Evolutionary conservation across 1,140 invertebrate genomes (phyloP).

Genomic region (Drosophila seguyi): DNA sequence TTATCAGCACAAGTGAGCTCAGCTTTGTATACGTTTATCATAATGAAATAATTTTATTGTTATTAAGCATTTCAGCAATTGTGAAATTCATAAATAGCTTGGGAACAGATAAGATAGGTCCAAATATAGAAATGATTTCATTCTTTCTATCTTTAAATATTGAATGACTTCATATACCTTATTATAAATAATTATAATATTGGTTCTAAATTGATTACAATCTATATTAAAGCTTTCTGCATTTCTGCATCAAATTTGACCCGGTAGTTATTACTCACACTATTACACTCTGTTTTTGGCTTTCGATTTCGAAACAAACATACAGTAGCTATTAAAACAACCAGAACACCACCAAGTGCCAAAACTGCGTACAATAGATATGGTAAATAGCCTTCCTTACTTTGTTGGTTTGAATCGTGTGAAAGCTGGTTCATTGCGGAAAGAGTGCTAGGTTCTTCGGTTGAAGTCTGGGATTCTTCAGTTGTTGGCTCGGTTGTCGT

Average conservation of each 20-base stretch:
- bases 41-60: constrained; percentile 1
- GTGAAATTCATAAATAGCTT: constrained; percentile 15
- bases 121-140: background rate
- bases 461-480: background rate
- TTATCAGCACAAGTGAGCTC: constrained; percentile 2
- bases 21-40: background rate
- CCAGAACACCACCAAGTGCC: background rate
- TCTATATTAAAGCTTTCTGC: background rate
- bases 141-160: background rate
- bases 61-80: constrained; percentile 5
- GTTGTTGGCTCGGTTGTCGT: constrained; percentile 5
- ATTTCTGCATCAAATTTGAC: constrained; percentile 2
- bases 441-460: background rate
- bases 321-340: background rate
- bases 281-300: too few species aligned
- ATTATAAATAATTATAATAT: background rate
- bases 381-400: background rate
- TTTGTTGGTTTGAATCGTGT: too few species aligned
- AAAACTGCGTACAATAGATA: background rate
- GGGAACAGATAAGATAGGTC: constrained; percentile 1
- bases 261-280: too few species aligned
- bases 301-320: background rate
- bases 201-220: too few species aligned
- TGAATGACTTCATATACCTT: background rate
- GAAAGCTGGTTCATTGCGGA: too few species aligned